Evolutionary conservation across 2,888 invertebrate species (phyloP), one percentile per base, ranked within the genome.

Genomic region (Nebria salina): DNA sequence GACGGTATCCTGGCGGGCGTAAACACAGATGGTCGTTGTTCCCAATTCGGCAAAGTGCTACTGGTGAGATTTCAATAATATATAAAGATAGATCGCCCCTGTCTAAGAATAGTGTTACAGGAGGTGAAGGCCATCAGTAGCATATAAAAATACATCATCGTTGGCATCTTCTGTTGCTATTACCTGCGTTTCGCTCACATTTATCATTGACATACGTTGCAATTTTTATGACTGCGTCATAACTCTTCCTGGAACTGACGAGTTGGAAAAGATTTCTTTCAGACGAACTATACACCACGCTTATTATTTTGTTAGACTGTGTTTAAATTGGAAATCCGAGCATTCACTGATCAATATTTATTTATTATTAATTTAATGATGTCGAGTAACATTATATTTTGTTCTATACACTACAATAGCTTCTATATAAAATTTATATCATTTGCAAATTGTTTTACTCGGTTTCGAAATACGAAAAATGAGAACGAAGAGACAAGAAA

Each of bases 131-230:
- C 25, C 54, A 54, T 54, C 70, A 70, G 70, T 34, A 2, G 7
- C 34, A 70, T 26, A 70, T 25, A 68, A 70, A 70, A 70, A 70
- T 70, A 70, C 13, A 70, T 25, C 25, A 70, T 70, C 70, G 13
- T 34, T 9, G 20, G 20, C 20, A 20, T 20, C 20, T 20, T 20
- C 20, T 20, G 25, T 15, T 66, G n/a, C 66, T 8, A 66, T 66
- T 25, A 1, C 25, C 9, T 66, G 7, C 66, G 15, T 8, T 66
- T 7, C 11, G 25, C 25, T 25, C 70, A 70, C 70, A 70, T 70
- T 70, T 70, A 70, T 70, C 70, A 26, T 70, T 5, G 70, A 20
- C 70, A 70, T 25, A 25, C 25, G 70, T 11, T 70, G 70, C 70
- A 70, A 70, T 70, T 25, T 54, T 54, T 54, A 54, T 54, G 4